Evolutionary conservation across 1,140 invertebrate species (phyloP), one percentile per base, ranked within the genome.

Genomic region (Drosophila bipectinata): DNA sequence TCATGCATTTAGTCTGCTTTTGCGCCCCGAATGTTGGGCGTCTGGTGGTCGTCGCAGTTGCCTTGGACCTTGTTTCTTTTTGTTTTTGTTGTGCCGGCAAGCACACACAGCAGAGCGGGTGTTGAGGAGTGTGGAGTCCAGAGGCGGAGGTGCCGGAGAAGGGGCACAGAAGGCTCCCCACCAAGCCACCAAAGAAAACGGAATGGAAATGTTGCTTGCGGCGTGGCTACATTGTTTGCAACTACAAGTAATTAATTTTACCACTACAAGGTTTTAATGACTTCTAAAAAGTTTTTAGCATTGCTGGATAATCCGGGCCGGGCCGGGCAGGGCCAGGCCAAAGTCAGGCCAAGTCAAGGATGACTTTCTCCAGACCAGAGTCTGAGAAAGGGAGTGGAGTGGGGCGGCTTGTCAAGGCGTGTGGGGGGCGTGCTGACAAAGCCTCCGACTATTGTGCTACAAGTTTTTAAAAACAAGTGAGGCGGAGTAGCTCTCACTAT

Each of bases 161-260:
- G 44, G 6, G 44, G 44, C 1, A 10, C 9, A 24, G 15, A 4
- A 18, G 44, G 18, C 18, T 21, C 44, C 44, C 44, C 44, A 21
- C 44, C 44, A 18, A 3, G 44, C 15, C 44, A 21, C 3, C 44
- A 21, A 53, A 44, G 78, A 55, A 57, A 39, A 63, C 51, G 69
- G 72, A 74, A 78, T 79, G 84, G 76, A 79, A 88, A 89, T 75
- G 79, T 80, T 89, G 84, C 84, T 89, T 84, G 88, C 80, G 83
- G 88, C 89, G 76, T 78, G 72, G 88, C 77, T 79, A 91, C 84
- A 91, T 90, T 91, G 89, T 89, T 89, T 85, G 78, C 84, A 91
- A 91, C 89, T 91, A 91, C 89, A 91, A 91, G 89, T 91, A 91
- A 91, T 91, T 91, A 91, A 91, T 91, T 91, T 91, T 89, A 91